A percentile compares a stretch with the other conserved stretches of the same genome.
Conservation (phyloP, 2,888 invertebrate genomes). For the Caenorhabditis doughertyi region DNA sequence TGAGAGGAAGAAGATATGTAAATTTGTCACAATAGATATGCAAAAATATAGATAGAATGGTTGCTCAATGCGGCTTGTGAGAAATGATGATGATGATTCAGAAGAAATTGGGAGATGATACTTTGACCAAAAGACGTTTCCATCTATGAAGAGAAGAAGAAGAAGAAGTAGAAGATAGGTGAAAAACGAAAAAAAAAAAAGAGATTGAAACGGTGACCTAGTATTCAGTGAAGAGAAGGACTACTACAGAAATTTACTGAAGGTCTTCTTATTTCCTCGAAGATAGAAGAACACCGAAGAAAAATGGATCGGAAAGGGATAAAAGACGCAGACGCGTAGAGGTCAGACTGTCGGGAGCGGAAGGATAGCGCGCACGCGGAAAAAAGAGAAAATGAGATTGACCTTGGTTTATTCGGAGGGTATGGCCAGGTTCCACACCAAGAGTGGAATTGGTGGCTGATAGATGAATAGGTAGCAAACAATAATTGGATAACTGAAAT, state of each 20-base stretch:
- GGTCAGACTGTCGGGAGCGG: conserved; percentile 57
- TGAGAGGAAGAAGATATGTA: conserved; percentile 9
- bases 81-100: conserved; percentile 5
- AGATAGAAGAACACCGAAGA: conserved; percentile 16
- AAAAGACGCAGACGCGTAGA: conserved; percentile 40
- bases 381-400: conserved; percentile 33
- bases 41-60: background rate
- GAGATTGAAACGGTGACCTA: conserved; percentile 58
- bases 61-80: background rate
- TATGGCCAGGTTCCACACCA: conserved; percentile 9
- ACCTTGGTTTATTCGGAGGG: conserved; percentile 29
- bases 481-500: conserved; percentile 18
- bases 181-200: conserved; percentile 1
- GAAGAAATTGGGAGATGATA: conserved; percentile 7
- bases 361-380: conserved; percentile 40
- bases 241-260: conserved; percentile 60
- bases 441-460: background rate
- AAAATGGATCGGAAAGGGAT: conserved; percentile 2
- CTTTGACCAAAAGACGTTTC: conserved; percentile 6
- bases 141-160: background rate
- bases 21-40: conserved; percentile 29
- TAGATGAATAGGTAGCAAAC: conserved; percentile 27
- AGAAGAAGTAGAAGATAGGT: background rate
- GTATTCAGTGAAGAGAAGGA: conserved; percentile 41
- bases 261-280: conserved; percentile 32